Base-by-base conservation (phyloP, 1,140 invertebrate genomes). In the Pararge aegeria region DNA sequence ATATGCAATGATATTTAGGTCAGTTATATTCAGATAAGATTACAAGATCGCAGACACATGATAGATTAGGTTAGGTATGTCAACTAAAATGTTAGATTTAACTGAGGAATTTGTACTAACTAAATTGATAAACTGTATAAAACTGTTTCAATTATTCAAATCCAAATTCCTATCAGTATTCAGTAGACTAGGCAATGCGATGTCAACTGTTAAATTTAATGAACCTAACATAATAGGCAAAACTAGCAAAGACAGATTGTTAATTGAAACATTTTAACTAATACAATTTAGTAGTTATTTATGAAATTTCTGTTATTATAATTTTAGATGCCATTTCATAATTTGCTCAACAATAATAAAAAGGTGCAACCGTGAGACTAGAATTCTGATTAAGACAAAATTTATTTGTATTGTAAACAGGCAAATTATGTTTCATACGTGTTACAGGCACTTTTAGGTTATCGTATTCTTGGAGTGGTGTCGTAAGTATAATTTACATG, bases 91-190 rank as follows among this genome's bases (percentile, higher is more conserved):
- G 13, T 16, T 7, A 16, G 16, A 42, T 16, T 46, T 46, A 46
- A 46, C 16, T n/a, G 12, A 46, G 16, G 42, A 20, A 46, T 46
- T 46, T 46, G 38, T 46, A 20, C 16, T 20, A 46, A 46, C 42
- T 46, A 20, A 10, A 20, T 7, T 46, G 6, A 19, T 10, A 42
- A 42, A 16, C 38, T 5, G 42, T 46, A 20, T 46, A 46, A 46
- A 46, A 46, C 16, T 20, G 42, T 46, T 46, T 20, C 42, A 46
- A 46, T 20, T 46, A 46, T 40, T 40, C 42, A 20, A 46, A 46
- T 20, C 12, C 18, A 4, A 46, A 46, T 46, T 46, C 18, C 42
- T 46, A 46, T 46, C 16, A 46, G 16, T 42, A 42, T 42, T 16
- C 38, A 16, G 38, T 42, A 15, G 16, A 42, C 16, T 42, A 42